Evolutionary conservation across 2,113 vertebrate genomes (phyloP).

Genomic region (Nematolebias whitei): DNA sequence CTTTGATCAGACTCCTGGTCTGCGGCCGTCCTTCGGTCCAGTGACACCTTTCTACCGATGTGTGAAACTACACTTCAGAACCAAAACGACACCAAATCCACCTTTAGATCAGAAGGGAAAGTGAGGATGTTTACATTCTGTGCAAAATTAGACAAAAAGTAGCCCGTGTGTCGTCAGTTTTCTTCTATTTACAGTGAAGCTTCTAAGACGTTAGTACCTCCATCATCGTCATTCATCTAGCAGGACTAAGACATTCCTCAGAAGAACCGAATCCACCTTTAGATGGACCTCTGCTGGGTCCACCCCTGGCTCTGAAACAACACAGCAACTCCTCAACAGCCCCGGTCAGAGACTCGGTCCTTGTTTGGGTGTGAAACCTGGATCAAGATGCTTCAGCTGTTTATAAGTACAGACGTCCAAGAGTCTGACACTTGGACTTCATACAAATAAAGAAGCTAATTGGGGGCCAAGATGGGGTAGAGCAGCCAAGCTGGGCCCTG

Average conservation of each 20-base stretch:
- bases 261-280: slow-evolving; percentile 37
- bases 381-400: background rate
- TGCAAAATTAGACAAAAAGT: slow-evolving; percentile 65
- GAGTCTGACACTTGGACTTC: no score
- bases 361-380: background rate
- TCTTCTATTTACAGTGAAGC: slow-evolving; percentile 61
- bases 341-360: background rate
- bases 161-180: slow-evolving; percentile 23
- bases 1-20: background rate
- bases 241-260: slow-evolving; percentile 46
- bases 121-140: slow-evolving; percentile 67
- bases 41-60: slow-evolving; percentile 21
- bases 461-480: no score
- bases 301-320: slow-evolving; percentile 3
- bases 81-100: background rate
- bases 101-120: slow-evolving; percentile 13
- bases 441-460: no score
- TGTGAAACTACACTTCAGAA: no score
- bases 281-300: background rate
- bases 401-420: no score
- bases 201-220: slow-evolving; percentile 63
- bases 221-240: background rate
- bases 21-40: background rate
- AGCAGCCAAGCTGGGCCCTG: no score
- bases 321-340: slow-evolving; percentile 5